Base-by-base conservation (phyloP, 2,888 invertebrate genomes). In the Eristalis pertinax region DNA sequence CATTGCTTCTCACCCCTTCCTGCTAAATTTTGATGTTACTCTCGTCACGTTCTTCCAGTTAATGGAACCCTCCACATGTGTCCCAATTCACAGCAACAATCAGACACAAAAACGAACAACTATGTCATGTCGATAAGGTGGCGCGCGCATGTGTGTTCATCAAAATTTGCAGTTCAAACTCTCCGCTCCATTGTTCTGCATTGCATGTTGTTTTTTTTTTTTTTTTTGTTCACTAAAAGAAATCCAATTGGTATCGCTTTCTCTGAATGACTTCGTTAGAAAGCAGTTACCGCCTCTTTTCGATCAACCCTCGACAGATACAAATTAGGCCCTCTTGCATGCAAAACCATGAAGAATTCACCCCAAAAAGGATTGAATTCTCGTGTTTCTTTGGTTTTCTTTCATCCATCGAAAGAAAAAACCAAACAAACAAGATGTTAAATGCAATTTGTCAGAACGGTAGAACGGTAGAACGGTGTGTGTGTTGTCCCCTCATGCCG, bases 401-500 rank as follows among this genome's bases (percentile, higher is more conserved):
- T 19, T 19, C 2, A n/a, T 50, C 50, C 5, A 7, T 19, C 19
- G 0, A 38, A 56, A 32, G 29, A 41, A 68, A 74, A 41, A 24
- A 32, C 64, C 78, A 78, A 78, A 78, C 70, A 78, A 78, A 79
- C 62, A 83, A 67, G 70, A 83, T 83, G 78, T 75, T 75, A 75
- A 50, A 78, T 83, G 78, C 86, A 86, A 86, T 86, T 86, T 86
- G 86, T 78, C 78, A 77, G 43, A 68, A 38, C 11, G 74, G 35
- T 26, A 4, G n/a, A n/a, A n/a, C n/a, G n/a, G n/a, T n/a, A n/a
- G n/a, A n/a, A n/a, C n/a, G n/a, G n/a, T n/a, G n/a, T n/a, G n/a
- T n/a, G n/a, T n/a, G n/a, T n/a, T n/a, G n/a, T 56, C 32, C 43
- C 26, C 65, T 67, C 70, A 60, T 65, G 65, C n/a, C 50, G 0